A percentile compares a stretch with the other conserved stretches of the same genome.
These are phyloP conservation scores for Lepeophtheirus salmonis DNA, from an alignment of 1,140 invertebrate genomes.

Conservation along the genomic window DNA sequence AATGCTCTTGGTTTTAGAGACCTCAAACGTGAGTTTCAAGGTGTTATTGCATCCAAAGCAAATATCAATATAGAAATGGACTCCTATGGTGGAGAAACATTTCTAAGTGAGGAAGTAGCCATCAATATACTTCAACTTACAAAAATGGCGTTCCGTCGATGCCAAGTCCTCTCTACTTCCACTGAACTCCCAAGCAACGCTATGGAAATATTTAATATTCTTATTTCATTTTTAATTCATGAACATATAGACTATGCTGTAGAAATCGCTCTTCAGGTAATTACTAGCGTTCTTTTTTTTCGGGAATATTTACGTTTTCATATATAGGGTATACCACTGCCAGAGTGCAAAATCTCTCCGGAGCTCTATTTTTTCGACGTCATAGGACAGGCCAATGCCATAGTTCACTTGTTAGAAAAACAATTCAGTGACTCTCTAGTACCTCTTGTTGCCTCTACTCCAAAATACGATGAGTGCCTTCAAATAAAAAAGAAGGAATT, in stretches of 20 bases:
- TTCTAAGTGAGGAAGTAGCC: conserved; percentile 88
- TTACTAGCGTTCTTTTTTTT: conserved; percentile 23
- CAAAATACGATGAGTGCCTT: conserved; percentile 66
- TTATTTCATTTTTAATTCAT: conserved; percentile 63
- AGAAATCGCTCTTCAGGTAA: conserved; percentile 74
- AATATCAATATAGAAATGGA: conserved; percentile 87
- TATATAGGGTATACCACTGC: conserved; percentile 71
- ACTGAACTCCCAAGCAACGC: conserved; percentile 60
- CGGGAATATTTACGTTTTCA: conserved; percentile 16
- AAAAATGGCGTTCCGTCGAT: conserved; percentile 71
- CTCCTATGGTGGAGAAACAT: conserved; percentile 90
- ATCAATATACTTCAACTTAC: conserved; percentile 60
- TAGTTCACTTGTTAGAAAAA: conserved; percentile 86
- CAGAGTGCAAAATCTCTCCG: conserved; percentile 58
- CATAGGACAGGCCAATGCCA: conserved; percentile 79
- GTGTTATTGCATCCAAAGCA: conserved; percentile 66
- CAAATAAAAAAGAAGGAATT: conserved; percentile 60
- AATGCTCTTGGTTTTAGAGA: conserved; percentile 61
- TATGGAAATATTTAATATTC: conserved; percentile 60
- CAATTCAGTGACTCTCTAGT: conserved; percentile 74
- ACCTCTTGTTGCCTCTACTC: conserved; percentile 65
- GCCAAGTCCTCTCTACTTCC: conserved; percentile 57
- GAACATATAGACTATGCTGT: conserved; percentile 93
- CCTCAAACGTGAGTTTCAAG: conserved; percentile 73
- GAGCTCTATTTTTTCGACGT: conserved; percentile 87